Conservation (phyloP, 2,113 vertebrate species). For the Mungos mungo region DNA sequence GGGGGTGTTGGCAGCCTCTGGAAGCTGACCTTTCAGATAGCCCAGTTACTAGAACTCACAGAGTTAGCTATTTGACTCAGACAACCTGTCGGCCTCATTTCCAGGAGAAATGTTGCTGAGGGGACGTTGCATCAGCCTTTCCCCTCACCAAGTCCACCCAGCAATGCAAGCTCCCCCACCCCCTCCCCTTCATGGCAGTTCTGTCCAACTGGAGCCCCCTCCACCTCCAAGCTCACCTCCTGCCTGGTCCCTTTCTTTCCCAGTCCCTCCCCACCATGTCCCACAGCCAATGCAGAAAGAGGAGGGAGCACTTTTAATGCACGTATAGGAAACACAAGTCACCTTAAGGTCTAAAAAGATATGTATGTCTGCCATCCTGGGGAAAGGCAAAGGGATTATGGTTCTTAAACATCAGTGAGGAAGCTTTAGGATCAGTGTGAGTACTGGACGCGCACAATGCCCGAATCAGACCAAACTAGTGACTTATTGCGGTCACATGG, state of each 20-base stretch:
- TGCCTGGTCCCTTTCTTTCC: rapidly evolving
- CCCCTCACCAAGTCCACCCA: background rate
- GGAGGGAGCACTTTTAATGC: rapidly evolving
- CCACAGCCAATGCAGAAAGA: background rate
- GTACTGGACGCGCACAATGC: background rate
- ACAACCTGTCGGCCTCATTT: rapidly evolving
- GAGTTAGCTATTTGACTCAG: background rate
- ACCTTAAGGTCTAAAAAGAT: background rate
- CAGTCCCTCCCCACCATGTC: background rate
- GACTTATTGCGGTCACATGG: background rate
- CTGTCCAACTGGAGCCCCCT: rapidly evolving
- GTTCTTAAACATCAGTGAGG: slow-evolving; percentile 3
- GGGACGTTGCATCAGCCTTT: background rate
- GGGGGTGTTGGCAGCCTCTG: rapidly evolving
- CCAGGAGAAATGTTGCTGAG: no score
- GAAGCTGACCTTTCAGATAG: rapidly evolving
- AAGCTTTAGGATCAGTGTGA: background rate
- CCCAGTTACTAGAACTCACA: background rate
- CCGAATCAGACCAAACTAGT: background rate
- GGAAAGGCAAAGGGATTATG: background rate
- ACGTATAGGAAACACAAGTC: background rate
- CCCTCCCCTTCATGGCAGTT: rapidly evolving
- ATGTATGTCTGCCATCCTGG: rapidly evolving
- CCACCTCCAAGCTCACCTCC: background rate
- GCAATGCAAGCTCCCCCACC: rapidly evolving